A percentile compares a stretch with the other conserved stretches of the same genome.
These are phyloP conservation scores for Ephydatia muelleri DNA, from an alignment of 37 sponge, comb jelly and placozoan species.

Conservation along the genomic window DNA sequence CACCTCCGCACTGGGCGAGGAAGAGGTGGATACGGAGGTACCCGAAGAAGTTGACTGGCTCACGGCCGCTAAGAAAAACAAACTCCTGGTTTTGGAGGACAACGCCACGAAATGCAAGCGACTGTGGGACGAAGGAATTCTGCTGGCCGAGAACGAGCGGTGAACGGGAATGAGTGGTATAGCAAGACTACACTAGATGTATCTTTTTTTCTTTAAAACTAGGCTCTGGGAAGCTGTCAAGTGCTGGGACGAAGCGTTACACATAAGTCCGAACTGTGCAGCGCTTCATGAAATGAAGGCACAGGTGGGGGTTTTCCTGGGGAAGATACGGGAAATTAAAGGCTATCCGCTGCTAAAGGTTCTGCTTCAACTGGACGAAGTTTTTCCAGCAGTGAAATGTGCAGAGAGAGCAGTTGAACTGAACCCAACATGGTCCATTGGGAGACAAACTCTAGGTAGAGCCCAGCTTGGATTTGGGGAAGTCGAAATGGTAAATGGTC, in stretches of 20 bases:
- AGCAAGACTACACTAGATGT: too few relatives aligned
- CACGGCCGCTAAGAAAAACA: constrained; percentile 33
- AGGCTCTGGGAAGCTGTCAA: constrained; percentile 76
- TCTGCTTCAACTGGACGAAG: constrained; percentile 71
- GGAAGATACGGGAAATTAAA: background rate
- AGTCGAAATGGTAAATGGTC: constrained; percentile 70
- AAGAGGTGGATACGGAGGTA: constrained; percentile 4
- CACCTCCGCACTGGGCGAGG: background rate
- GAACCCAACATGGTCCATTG: constrained; percentile 67
- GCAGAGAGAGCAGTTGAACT: constrained; percentile 78
- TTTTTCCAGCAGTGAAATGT: constrained; percentile 84
- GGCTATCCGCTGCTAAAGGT: constrained; percentile 12
- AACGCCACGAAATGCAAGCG: constrained; percentile 45
- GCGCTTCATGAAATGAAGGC: constrained; percentile 81
- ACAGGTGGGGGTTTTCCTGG: constrained; percentile 45
- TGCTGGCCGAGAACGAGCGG: constrained; percentile 76
- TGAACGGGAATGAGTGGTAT: background rate
- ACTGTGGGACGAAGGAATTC: constrained; percentile 72
- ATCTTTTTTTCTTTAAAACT: background rate
- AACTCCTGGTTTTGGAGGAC: constrained; percentile 65
- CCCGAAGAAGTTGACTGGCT: constrained; percentile 50
- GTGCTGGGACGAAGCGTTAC: constrained; percentile 79
- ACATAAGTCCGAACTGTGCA: constrained; percentile 60
- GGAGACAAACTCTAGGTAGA: constrained; percentile 81
- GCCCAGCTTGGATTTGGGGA: constrained; percentile 93